These are phyloP conservation scores for Sylvicola fuscatus DNA, from an alignment of 2,888 invertebrate genomes.

Conservation along the genomic window DNA sequence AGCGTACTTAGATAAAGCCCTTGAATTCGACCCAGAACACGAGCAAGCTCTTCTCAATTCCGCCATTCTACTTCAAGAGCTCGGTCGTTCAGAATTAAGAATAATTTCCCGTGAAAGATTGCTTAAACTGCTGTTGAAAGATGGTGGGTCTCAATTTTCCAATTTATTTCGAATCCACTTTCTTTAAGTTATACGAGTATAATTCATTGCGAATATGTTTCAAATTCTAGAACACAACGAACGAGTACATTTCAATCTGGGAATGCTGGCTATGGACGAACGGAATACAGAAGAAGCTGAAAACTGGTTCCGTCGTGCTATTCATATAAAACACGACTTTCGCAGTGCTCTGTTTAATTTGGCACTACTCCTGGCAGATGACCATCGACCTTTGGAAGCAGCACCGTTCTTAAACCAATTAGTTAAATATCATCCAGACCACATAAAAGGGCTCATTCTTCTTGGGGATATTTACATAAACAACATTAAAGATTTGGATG, in stretches of 20 bases:
- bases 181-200: background rate
- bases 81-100: conserved; percentile 59
- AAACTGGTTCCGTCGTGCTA: conserved; percentile 75
- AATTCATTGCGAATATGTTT: background rate
- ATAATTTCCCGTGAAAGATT: conserved; percentile 64
- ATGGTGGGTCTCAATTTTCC: conserved; percentile 24
- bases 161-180: background rate
- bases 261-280: conserved; percentile 94
- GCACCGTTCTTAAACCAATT: conserved; percentile 82
- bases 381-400: conserved; percentile 72
- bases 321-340: conserved; percentile 73
- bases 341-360: conserved; percentile 88
- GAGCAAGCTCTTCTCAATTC: conserved; percentile 89
- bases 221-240: conserved; percentile 49
- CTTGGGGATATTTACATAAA: conserved; percentile 93
- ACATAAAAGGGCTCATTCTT: conserved; percentile 82
- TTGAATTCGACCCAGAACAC: conserved; percentile 84
- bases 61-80: conserved; percentile 81
- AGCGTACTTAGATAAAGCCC: conserved; percentile 79
- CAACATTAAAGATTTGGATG: conserved; percentile 80
- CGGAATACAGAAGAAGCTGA: conserved; percentile 75
- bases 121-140: conserved; percentile 56
- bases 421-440: conserved; percentile 78
- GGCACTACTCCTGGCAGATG: conserved; percentile 73
- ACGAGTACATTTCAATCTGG: conserved; percentile 83